Conservation (phyloP, 2,888 invertebrate genomes). For the Melipona beecheii region DNA sequence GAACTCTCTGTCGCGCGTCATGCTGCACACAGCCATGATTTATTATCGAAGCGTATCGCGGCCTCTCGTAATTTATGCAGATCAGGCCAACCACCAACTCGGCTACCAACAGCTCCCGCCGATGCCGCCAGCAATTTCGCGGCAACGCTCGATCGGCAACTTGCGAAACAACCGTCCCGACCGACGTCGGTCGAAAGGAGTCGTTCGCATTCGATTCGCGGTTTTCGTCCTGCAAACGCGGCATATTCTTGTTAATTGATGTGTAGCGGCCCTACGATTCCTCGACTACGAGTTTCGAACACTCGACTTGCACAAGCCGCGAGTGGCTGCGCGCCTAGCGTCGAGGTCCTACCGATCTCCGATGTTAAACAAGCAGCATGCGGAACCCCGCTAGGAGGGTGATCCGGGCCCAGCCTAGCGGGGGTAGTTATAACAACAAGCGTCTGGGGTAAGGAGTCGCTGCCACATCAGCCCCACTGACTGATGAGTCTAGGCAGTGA, state of each 20-base stretch:
- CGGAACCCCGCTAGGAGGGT: too few species aligned
- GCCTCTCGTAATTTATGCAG: slow-evolving; percentile 69
- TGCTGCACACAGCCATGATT: slow-evolving; percentile 54
- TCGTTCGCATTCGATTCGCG: slow-evolving; percentile 60
- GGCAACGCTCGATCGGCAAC: slow-evolving; percentile 47
- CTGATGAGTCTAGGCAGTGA: too few species aligned
- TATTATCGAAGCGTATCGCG: slow-evolving; percentile 59
- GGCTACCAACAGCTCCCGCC: slow-evolving; percentile 33
- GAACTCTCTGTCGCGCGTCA: slow-evolving; percentile 56
- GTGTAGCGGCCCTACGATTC: too few species aligned
- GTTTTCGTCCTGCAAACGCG: slow-evolving; percentile 13
- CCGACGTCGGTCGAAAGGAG: slow-evolving; percentile 55
- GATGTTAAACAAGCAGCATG: too few species aligned
- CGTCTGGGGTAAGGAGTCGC: too few species aligned
- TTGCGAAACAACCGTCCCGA: slow-evolving; percentile 50
- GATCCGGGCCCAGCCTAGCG: too few species aligned
- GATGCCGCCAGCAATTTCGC: slow-evolving; percentile 60
- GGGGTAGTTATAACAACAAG: too few species aligned
- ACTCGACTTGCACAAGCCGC: too few species aligned
- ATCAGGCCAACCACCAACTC: slow-evolving; percentile 22
- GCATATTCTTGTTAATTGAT: slow-evolving; percentile 38
- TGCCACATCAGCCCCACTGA: too few species aligned
- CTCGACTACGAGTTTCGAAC: too few species aligned
- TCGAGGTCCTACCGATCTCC: too few species aligned
- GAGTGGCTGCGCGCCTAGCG: too few species aligned